These are phyloP conservation scores for Drosophila austrosaltans DNA, from an alignment of 2,888 invertebrate genomes.

Conservation along the genomic window DNA sequence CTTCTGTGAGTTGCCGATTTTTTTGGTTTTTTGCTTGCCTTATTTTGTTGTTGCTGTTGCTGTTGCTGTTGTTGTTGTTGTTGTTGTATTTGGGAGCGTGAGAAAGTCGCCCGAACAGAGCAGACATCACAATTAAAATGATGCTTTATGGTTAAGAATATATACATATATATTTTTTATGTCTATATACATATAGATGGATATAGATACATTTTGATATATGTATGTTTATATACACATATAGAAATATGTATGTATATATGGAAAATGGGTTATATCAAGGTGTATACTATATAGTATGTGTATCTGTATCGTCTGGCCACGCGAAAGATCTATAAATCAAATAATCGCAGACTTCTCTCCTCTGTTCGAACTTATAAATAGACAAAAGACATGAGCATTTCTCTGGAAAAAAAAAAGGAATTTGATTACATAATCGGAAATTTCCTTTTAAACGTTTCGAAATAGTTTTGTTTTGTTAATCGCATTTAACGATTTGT, in stretches of 20 bases:
- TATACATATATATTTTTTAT: conserved; percentile 50
- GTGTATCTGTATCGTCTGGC: conserved; percentile 47
- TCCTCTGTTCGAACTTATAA: conserved; percentile 18
- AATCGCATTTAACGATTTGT: conserved; percentile 1
- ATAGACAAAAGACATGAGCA: conserved; percentile 5
- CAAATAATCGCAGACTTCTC: conserved; percentile 58
- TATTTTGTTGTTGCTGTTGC: conserved; percentile 31
- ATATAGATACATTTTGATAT: conserved; percentile 35
- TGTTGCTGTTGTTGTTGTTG: conserved; percentile 6
- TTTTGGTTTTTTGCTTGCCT: background rate
- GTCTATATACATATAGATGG: conserved; percentile 24
- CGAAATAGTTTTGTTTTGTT: background rate
- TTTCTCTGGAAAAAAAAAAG: conserved; percentile 29
- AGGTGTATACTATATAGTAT: conserved; percentile 11
- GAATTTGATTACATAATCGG: conserved; percentile 34
- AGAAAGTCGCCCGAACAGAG: conserved; percentile 65
- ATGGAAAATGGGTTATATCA: conserved; percentile 10
- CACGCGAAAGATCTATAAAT: conserved; percentile 73
- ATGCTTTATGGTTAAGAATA: conserved; percentile 73
- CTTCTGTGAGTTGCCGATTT: conserved; percentile 68
- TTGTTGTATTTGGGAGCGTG: conserved; percentile 67
- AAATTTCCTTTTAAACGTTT: background rate
- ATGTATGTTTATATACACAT: conserved; percentile 26
- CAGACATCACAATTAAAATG: conserved; percentile 46
- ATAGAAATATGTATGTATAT: conserved; percentile 34